These are phyloP conservation scores for Metellina segmentata DNA, from an alignment of 2,888 invertebrate genomes.

Conservation along the genomic window DNA sequence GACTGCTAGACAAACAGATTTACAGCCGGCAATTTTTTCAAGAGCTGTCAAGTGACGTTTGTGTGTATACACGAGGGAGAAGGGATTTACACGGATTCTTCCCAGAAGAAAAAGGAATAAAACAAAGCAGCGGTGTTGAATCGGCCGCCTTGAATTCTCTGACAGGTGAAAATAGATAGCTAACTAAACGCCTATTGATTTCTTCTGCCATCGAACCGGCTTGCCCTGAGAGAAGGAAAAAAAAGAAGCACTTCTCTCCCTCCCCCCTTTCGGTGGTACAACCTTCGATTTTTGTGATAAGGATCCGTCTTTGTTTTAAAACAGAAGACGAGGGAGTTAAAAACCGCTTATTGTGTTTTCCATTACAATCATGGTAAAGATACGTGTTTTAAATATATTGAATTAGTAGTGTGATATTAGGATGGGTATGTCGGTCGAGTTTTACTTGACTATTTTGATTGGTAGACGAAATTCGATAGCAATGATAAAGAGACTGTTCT, in stretches of 20 bases:
- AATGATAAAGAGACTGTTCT: too few relatives aligned
- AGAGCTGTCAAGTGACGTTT: constrained; percentile 70
- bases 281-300: constrained; percentile 61
- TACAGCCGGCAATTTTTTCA: constrained; percentile 64
- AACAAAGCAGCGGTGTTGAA: constrained; percentile 56
- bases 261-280: too few relatives aligned
- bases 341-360: too few relatives aligned
- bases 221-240: too few relatives aligned
- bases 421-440: too few relatives aligned
- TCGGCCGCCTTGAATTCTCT: constrained; percentile 63
- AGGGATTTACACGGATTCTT: constrained; percentile 73
- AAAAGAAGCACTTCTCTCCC: too few relatives aligned
- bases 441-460: too few relatives aligned
- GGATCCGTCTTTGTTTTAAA: constrained; percentile 3
- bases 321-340: too few relatives aligned
- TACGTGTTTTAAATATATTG: too few relatives aligned
- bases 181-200: constrained; percentile 73
- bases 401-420: too few relatives aligned
- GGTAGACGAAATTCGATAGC: too few relatives aligned
- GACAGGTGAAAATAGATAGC: constrained; percentile 76
- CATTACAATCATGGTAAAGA: too few relatives aligned
- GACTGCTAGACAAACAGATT: constrained; percentile 57
- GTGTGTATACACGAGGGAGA: constrained; percentile 71
- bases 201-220: constrained; percentile 52
- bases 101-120: constrained; percentile 12